Percentiles rank a stretch among this genome's conserved stretches.
Conservation (phyloP, 2,888 invertebrate genomes). For the Prosapia bicincta region DNA sequence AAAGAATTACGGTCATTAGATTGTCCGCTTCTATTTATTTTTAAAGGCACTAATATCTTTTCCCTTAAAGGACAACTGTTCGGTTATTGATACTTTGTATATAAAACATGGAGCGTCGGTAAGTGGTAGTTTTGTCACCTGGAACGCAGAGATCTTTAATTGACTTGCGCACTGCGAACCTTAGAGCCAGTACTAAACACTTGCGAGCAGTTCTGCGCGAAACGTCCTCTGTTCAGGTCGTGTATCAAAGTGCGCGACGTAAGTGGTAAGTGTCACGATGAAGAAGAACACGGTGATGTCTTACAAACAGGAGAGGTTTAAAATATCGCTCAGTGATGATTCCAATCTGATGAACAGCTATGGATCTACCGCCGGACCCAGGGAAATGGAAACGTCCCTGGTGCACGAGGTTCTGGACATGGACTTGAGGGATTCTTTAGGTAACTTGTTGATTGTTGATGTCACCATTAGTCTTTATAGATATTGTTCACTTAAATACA, state of each 20-base stretch:
- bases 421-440: neutral
- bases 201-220: neutral
- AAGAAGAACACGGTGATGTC: slow-evolving; percentile 2
- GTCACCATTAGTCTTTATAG: too few species aligned
- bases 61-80: too few species aligned
- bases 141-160: too few species aligned
- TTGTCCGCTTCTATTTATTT: too few species aligned
- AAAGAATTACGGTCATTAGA: too few species aligned
- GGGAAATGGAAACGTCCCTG: neutral
- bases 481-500: too few species aligned
- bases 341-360: slow-evolving; percentile 22
- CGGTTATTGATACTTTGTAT: too few species aligned
- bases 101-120: too few species aligned
- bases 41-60: too few species aligned
- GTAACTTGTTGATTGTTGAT: neutral
- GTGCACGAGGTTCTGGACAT: neutral
- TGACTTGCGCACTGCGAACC: neutral
- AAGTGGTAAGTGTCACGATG: neutral
- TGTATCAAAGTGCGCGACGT: neutral
- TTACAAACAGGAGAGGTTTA: slow-evolving; percentile 27
- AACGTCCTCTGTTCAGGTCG: neutral
- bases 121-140: too few species aligned
- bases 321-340: slow-evolving; percentile 26
- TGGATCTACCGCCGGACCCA: slow-evolving; percentile 1
- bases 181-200: neutral